Conservation (phyloP, 2,113 vertebrate genomes). For the Mormyrus iriodes region DNA sequence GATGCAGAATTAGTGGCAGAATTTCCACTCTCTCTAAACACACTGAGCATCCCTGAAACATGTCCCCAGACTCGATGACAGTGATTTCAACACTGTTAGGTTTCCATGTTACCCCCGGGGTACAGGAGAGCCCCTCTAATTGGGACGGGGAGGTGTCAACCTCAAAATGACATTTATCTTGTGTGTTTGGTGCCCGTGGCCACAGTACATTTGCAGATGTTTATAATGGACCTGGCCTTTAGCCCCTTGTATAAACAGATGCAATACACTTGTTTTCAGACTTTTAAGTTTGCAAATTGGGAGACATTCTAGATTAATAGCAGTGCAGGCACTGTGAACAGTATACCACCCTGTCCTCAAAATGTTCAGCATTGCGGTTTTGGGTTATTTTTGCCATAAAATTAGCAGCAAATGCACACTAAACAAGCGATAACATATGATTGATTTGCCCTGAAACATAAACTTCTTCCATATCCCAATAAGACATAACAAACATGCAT, state of each 20-base stretch:
- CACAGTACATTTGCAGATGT: background rate
- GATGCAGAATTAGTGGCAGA: background rate
- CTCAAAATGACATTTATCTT: background rate
- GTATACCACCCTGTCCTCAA: background rate
- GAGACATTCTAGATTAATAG: background rate
- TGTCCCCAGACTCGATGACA: no score
- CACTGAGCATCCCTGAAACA: background rate
- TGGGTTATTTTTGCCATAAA: background rate
- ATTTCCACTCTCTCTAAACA: background rate
- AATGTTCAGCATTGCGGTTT: background rate
- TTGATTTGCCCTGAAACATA: background rate
- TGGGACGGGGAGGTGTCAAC: background rate
- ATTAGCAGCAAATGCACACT: background rate
- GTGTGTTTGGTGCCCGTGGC: background rate
- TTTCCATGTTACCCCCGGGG: no score
- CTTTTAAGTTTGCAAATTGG: background rate
- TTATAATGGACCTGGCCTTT: background rate
- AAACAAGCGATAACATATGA: background rate
- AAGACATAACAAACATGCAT: background rate
- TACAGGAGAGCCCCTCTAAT: background rate
- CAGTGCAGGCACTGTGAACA: background rate
- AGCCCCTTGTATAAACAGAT: background rate
- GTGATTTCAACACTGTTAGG: no score
- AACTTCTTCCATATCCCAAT: background rate
- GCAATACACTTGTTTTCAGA: background rate